Evolutionary conservation across 2,113 vertebrate species (phyloP), one percentile per base, ranked within the genome.

Genomic region (Tor tambroides): DNA sequence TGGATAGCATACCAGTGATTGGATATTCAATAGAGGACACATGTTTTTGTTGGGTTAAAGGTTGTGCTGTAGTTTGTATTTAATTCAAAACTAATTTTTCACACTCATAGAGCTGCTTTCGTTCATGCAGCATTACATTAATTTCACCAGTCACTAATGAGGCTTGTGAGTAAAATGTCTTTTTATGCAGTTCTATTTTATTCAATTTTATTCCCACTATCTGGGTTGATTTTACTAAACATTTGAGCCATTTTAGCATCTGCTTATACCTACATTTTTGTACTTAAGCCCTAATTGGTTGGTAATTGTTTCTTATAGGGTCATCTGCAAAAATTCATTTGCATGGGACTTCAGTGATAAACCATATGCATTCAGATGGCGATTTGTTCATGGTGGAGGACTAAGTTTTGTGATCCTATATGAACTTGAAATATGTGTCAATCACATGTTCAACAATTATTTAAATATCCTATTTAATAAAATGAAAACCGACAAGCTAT

Each of bases 21-120:
- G 80, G 54, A 85, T 26, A 59, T 85, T 85, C 82, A 41, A 76
- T 38, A 74, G 49, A 72, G 26, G 43, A 84, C 46, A 41, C 67
- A 19, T 84, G 46, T 14, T 81, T 46, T 41, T 65, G 59, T 35
- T 69, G 26, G 26, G 26, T 26, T 69, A 32, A 49, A 69, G 10
- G 43, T 49, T 32, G 28, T 69, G 43, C 23, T 51, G 59, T 46
- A 49, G 38, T 69, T 82, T 43, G 23, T 46, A 6, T 49, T 82
- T 82, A 46, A 46, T 30, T 67, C 32, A n/a, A 80, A 80, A 61
- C 21, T 1, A 61, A 41, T 41, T 61, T 80, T 14, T 61, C 78
- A 61, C 21, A 26, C 23, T 81, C 12, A 63, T 43, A 80, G 4
- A 80, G n/a, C 21, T n/a, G 21, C 54, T 80, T n/a, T 80, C 0